Evolutionary conservation across 1,140 invertebrate species (phyloP), one percentile per base, ranked within the genome.

Genomic region (Sycobia sp.): DNA sequence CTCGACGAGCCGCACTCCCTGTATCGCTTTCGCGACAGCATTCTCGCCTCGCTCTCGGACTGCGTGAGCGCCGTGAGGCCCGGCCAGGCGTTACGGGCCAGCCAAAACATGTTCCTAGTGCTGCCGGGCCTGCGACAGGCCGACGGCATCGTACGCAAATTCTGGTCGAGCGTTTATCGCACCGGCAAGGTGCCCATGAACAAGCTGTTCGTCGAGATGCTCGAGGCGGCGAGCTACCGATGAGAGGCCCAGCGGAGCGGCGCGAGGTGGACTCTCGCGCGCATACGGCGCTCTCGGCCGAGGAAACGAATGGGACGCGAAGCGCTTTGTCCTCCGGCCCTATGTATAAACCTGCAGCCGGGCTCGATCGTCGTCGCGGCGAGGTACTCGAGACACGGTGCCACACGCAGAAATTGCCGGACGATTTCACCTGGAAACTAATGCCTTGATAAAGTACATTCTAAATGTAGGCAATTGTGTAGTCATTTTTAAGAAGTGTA

Each of bases 181-280:
- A 93, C 94, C 66, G 90, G 93, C 16, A 90, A 91, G 73, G 91
- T 96, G 51, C 88, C 89, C 50, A 96, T 98, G 93, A 97, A 98
- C 83, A 98, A 98, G 83, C 86, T 98, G 9, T 97, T 98, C 79
- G 86, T 96, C 25, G 96, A 98, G 84, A 98, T 98, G 96, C 84
- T 98, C 53, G 95, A 97, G 77, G 88, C 91, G 16, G 75, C 76
- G 46, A 73, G 72, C 55, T 73, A 76, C 62, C 77, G 77, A 79
- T 80, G 76, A 80, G 63, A 47, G 5, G 1, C 1, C 10, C 18
- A 3, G n/a, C 14, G 16, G n/a, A n/a, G n/a, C n/a, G n/a, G n/a
- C n/a, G n/a, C n/a, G n/a, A n/a, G n/a, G n/a, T n/a, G n/a, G n/a
- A n/a, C 7, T n/a, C n/a, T 25, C 9, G 4, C 3, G 18, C 2